These are phyloP conservation scores for Solenopsis invicta DNA, from an alignment of 1,140 invertebrate genomes.

Conservation along the genomic window DNA sequence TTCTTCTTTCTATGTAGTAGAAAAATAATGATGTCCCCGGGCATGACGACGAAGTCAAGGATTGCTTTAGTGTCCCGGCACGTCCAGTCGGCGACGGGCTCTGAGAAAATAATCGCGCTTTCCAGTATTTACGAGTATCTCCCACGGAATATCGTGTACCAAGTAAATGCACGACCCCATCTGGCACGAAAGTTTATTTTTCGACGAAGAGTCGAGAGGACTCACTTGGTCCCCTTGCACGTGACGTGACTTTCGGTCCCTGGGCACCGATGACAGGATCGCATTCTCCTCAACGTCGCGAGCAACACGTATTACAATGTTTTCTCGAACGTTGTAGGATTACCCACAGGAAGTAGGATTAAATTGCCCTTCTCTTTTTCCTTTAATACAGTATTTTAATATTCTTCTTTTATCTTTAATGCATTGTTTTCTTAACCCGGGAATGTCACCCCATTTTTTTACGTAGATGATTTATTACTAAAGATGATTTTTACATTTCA, in stretches of 20 bases:
- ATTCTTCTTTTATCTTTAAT: background rate
- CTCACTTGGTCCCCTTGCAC: background rate
- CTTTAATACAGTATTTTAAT: background rate
- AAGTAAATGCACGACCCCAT: conserved; percentile 67
- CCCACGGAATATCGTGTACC: conserved; percentile 69
- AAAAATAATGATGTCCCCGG: conserved; percentile 76
- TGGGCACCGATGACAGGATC: background rate
- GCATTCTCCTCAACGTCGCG: background rate
- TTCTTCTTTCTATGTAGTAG: conserved; percentile 42
- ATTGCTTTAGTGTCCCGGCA: conserved; percentile 70
- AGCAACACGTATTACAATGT: conserved; percentile 9
- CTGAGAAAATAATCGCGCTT: conserved; percentile 79
- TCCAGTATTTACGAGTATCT: conserved; percentile 79
- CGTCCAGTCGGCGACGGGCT: conserved; percentile 70
- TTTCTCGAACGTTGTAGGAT: background rate
- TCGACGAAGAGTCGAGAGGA: conserved; percentile 68
- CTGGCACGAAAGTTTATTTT: conserved; percentile 71
- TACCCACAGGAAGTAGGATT: background rate
- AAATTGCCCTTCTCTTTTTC: background rate
- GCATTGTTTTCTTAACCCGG: background rate
- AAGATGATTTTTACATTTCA: no score
- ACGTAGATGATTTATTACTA: no score
- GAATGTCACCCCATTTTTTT: no score
- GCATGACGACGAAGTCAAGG: conserved; percentile 56
- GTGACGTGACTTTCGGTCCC: conserved; percentile 20